phyloP scores from a whole-genome alignment of 2,113 vertebrate genomes.

The Pteronura brasiliensis region DNA sequence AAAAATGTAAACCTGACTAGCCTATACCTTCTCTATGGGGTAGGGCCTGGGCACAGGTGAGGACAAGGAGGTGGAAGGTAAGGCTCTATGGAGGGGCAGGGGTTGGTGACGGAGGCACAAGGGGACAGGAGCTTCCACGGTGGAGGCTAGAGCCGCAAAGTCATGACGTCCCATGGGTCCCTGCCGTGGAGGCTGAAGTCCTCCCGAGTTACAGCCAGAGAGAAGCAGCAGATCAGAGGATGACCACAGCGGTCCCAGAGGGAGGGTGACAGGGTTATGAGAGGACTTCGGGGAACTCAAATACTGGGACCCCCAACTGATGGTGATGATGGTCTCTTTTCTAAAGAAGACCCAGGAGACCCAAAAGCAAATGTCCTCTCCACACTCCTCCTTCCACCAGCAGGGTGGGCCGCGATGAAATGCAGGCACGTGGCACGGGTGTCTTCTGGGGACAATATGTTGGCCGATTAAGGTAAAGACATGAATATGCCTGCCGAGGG shows the following conservation, averaged over 20 bases:
- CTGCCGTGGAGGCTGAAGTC: background rate
- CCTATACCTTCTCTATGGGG: background rate
- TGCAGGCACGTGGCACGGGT: background rate
- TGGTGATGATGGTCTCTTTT: background rate
- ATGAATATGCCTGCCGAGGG: background rate
- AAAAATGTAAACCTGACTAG: background rate
- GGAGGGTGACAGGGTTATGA: background rate
- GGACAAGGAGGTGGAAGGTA: background rate
- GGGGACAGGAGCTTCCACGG: background rate
- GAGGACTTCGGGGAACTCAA: background rate
- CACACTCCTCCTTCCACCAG: background rate
- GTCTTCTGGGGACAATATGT: background rate
- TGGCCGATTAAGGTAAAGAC: background rate
- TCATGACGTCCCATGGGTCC: background rate
- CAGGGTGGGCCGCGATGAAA: background rate
- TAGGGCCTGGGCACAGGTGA: background rate
- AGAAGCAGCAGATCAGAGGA: background rate
- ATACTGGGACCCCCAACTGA: background rate
- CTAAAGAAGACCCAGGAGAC: background rate
- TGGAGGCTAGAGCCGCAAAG: background rate
- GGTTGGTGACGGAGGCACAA: background rate
- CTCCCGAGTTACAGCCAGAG: background rate
- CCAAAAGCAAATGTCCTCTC: background rate
- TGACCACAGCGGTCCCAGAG: rapidly evolving
- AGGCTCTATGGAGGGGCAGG: background rate